Evolutionary conservation across 2,797 vertebrate species (phyloP).

Genomic region (Onychomys leucogaster): DNA sequence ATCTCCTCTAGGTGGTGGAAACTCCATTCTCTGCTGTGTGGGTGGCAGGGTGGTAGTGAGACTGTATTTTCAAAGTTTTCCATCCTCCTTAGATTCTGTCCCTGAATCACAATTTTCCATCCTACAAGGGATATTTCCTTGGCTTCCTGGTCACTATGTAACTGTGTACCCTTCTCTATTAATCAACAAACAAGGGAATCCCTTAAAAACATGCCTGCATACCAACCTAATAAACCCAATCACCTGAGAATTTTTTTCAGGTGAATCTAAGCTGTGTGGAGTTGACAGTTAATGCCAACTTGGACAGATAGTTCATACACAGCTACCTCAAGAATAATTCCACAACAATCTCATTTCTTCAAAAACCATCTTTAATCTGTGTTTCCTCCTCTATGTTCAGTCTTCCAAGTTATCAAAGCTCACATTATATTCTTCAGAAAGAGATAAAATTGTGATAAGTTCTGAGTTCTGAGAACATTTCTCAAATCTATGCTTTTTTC

Average conservation of each 20-base stretch:
- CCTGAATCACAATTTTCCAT: not conserved
- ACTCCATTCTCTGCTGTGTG: not conserved
- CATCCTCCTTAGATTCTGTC: conserved; percentile 14
- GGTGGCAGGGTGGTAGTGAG: not conserved
- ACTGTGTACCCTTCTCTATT: not conserved
- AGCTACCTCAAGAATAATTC: not conserved
- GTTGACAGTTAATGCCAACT: not conserved
- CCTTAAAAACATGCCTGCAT: not conserved
- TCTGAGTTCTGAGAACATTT: not conserved
- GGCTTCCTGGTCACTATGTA: not conserved
- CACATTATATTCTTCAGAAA: not conserved
- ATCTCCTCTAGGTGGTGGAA: not conserved
- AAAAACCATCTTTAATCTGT: not conserved
- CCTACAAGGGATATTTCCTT: not conserved
- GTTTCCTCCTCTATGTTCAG: not conserved
- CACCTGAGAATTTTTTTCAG: not conserved
- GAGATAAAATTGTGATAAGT: not conserved
- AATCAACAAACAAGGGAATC: not conserved
- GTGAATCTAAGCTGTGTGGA: not conserved
- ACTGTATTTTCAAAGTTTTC: not conserved
- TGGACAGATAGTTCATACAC: not conserved
- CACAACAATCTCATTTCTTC: not conserved
- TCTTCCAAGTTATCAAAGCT: not conserved
- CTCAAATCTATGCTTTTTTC: not conserved
- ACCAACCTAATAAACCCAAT: no score